phyloP scores from a whole-genome alignment of 2,888 invertebrate genomes.

The Mermis nigrescens region DNA sequence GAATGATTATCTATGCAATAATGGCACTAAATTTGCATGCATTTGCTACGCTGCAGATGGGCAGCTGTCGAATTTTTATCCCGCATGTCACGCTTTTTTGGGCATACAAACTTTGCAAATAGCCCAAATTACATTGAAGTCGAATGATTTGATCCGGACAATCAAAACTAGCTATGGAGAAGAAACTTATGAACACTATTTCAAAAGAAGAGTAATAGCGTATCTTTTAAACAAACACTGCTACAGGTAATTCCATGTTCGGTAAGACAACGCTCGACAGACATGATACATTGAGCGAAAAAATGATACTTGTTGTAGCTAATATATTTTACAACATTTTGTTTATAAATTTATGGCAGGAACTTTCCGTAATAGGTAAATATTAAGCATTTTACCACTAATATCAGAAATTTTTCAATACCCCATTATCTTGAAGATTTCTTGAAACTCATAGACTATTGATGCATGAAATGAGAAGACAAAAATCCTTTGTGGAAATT shows the following conservation, averaged over 20 bases:
- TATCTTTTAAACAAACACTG: not conserved
- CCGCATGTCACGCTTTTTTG: not conserved
- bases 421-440: too few species aligned
- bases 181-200: not conserved
- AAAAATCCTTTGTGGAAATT: too few species aligned
- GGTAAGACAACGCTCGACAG: too few species aligned
- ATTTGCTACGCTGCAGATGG: conserved; percentile 19
- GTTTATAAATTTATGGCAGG: too few species aligned
- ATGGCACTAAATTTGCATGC: conserved; percentile 23
- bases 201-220: not conserved
- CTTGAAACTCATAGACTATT: too few species aligned
- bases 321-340: too few species aligned
- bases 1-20: conserved; percentile 23
- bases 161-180: not conserved
- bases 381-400: too few species aligned
- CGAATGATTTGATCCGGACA: not conserved
- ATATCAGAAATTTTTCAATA: too few species aligned
- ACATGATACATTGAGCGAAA: too few species aligned
- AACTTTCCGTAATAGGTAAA: too few species aligned
- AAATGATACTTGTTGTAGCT: too few species aligned
- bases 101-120: not conserved
- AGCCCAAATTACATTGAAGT: not conserved
- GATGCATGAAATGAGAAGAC: too few species aligned
- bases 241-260: not conserved
- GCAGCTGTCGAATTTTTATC: not conserved